A percentile compares a stretch with the other conserved stretches of the same genome.
Conservation (phyloP, 2,797 vertebrate genomes). For the Molossus molossus region DNA sequence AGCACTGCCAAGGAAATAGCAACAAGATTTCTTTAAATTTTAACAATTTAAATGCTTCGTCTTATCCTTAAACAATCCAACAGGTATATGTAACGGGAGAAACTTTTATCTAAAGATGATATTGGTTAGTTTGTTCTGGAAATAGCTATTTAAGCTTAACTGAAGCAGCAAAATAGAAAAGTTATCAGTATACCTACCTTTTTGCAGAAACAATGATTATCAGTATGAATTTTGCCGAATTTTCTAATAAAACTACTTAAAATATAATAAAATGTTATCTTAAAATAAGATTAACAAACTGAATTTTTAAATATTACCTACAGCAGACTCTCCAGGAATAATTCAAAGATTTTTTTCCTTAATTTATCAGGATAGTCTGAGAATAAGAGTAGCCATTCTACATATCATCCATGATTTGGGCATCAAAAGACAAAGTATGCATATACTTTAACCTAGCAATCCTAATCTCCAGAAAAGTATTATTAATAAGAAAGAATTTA, state of each 20-base stretch:
- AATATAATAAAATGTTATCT: conserved; percentile 59
- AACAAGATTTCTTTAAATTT: neutral
- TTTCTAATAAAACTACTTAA: conserved; percentile 66
- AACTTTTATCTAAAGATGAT: neutral
- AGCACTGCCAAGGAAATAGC: conserved; percentile 76
- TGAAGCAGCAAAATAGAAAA: conserved; percentile 23
- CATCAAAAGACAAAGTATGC: conserved; percentile 5
- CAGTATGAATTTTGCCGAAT: conserved; percentile 16
- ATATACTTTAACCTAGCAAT: conserved; percentile 23
- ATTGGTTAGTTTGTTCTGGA: neutral
- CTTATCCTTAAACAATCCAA: neutral
- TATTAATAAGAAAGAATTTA: conserved; percentile 51
- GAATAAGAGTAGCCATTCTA: conserved; percentile 31
- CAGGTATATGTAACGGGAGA: neutral
- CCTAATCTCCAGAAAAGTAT: conserved; percentile 49
- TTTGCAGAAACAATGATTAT: conserved; percentile 46
- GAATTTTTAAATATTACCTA: conserved; percentile 19
- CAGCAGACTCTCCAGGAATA: conserved; percentile 14
- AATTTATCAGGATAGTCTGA: conserved; percentile 57
- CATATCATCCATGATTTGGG: conserved; percentile 18
- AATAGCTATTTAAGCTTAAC: conserved; percentile 39
- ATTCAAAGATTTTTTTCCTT: conserved; percentile 29
- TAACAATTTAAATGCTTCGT: neutral
- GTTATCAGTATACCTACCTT: neutral
- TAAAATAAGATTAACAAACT: conserved; percentile 30